Conservation (phyloP, 2,888 invertebrate species). For the Nebria brevicollis region DNA sequence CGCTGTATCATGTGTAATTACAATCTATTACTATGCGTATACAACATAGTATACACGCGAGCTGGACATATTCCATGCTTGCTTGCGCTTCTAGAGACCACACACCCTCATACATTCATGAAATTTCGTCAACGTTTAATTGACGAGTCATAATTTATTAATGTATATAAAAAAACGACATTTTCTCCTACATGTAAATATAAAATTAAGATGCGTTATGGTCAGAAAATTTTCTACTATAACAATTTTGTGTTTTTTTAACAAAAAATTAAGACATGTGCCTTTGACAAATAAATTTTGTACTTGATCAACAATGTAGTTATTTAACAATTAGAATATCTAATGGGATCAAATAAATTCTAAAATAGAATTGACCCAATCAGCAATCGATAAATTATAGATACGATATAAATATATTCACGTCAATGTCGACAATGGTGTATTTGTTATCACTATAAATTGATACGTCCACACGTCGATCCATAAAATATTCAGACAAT, state of each 20-base stretch:
- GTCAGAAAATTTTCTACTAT: no score
- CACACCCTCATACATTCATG: not conserved
- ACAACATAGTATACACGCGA: constrained; percentile 15
- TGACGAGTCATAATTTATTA: no score
- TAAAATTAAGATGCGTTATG: no score
- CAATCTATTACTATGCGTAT: constrained; percentile 33
- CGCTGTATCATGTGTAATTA: constrained; percentile 21
- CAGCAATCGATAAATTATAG: not conserved
- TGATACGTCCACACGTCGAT: constrained; percentile 45
- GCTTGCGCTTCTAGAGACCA: not conserved
- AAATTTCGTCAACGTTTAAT: no score
- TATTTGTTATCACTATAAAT: constrained; percentile 46
- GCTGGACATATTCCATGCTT: not conserved
- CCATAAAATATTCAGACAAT: constrained; percentile 45
- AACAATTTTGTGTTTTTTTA: no score
- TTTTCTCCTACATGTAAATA: no score
- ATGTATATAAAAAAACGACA: no score
- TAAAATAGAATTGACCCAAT: not conserved
- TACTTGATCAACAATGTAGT: no score
- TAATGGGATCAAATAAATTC: not conserved
- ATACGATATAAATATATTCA: not conserved
- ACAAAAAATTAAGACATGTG: no score
- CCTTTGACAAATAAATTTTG: no score
- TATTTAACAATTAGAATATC: not conserved
- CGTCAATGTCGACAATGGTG: constrained; percentile 31